Conservation (phyloP, 2,113 vertebrate species). For the Perognathus longimembris region DNA sequence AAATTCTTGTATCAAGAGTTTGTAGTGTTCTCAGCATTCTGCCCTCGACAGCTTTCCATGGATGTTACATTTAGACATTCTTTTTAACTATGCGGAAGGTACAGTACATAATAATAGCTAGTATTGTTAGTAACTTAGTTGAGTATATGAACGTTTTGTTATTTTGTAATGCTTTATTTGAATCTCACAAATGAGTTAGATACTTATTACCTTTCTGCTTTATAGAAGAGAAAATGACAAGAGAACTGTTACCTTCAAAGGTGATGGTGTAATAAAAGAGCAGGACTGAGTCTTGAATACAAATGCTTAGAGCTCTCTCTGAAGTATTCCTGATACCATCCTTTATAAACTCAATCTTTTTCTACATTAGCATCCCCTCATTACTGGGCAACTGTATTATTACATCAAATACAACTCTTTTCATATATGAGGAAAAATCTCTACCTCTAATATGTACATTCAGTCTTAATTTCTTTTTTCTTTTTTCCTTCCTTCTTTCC, state of each 20-base stretch:
- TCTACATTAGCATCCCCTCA: not conserved
- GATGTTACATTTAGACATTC: not conserved
- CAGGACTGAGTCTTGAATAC: not conserved
- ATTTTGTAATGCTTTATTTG: not conserved
- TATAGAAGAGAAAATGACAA: not conserved
- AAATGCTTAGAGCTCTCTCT: not conserved
- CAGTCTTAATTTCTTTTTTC: too few relatives aligned
- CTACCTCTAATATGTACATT: not conserved
- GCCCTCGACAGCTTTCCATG: not conserved
- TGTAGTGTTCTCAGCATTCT: slow-evolving; percentile 1
- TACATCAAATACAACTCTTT: not conserved
- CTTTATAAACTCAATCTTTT: not conserved
- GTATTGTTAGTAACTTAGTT: not conserved
- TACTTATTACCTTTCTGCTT: not conserved
- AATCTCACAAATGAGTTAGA: not conserved
- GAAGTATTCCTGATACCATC: not conserved
- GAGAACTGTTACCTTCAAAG: not conserved
- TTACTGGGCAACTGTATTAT: not conserved
- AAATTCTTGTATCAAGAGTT: not conserved
- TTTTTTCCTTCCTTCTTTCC: too few relatives aligned
- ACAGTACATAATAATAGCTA: not conserved
- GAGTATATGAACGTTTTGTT: not conserved
- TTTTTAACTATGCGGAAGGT: not conserved
- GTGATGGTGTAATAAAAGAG: not conserved
- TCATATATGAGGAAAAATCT: not conserved